Evolutionary conservation across 2,113 vertebrate genomes (phyloP).

Genomic region (Turnix velox): DNA sequence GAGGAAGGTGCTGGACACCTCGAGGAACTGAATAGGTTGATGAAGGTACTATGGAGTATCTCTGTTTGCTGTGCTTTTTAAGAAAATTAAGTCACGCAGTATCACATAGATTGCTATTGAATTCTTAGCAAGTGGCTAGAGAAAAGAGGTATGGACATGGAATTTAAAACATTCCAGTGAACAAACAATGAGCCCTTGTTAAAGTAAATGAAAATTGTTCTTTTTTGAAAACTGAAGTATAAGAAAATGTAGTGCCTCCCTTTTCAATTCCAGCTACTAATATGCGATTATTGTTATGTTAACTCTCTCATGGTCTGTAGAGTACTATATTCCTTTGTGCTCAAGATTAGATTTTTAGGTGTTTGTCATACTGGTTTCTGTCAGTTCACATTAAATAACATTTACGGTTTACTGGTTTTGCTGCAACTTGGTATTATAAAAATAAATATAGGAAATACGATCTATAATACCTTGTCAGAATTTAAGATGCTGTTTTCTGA

Average conservation of each 20-base stretch:
- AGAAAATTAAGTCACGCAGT: neutral
- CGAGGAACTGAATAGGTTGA: neutral
- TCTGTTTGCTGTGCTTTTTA: neutral
- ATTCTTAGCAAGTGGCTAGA: neutral
- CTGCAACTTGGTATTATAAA: neutral
- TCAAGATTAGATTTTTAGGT: neutral
- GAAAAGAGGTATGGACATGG: neutral
- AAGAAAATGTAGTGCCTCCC: neutral
- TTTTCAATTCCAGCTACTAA: neutral
- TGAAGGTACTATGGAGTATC: rapidly evolving
- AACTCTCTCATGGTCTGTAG: neutral
- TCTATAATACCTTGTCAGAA: neutral
- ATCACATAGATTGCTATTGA: rapidly evolving
- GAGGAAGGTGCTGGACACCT: neutral
- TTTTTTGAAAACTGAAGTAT: neutral
- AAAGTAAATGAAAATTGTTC: neutral
- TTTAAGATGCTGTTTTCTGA: neutral
- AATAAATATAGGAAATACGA: neutral
- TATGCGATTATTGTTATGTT: neutral
- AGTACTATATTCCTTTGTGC: neutral
- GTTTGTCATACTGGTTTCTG: rapidly evolving
- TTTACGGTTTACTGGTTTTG: neutral
- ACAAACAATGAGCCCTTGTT: neutral
- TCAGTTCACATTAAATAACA: neutral
- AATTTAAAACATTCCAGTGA: neutral